These are phyloP conservation scores for Tanaodytes sp. DNA, from an alignment of 2,888 invertebrate genomes.

Conservation along the genomic window DNA sequence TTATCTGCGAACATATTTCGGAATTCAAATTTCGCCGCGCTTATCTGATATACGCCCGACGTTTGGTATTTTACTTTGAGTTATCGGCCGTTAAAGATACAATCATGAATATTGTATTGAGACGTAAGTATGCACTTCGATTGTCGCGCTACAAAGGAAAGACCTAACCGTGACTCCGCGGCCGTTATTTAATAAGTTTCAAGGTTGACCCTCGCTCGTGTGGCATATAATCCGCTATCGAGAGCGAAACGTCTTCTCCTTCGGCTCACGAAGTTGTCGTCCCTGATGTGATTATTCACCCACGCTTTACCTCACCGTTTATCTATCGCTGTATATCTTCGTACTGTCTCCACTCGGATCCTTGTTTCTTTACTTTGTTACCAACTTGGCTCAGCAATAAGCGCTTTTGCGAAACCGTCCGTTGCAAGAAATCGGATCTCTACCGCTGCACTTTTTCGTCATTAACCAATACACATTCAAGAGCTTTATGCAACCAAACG, in stretches of 20 bases:
- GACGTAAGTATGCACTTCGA: constrained; percentile 16
- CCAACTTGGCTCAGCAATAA: constrained; percentile 2
- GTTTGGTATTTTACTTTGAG: not conserved
- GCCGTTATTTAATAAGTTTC: constrained; percentile 48
- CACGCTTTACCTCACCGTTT: constrained; percentile 16
- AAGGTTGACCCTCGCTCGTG: constrained; percentile 45
- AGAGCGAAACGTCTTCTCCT: constrained; percentile 39
- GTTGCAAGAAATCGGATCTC: constrained; percentile 2
- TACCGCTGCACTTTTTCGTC: not conserved
- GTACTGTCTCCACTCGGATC: constrained; percentile 7
- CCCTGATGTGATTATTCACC: constrained; percentile 47
- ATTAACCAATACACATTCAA: not conserved
- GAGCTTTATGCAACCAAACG: too few species aligned
- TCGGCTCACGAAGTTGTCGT: constrained; percentile 38
- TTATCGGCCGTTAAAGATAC: constrained; percentile 11
- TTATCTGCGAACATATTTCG: too few species aligned
- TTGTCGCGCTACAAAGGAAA: constrained; percentile 25
- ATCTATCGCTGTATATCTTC: constrained; percentile 12
- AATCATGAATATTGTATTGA: constrained; percentile 24
- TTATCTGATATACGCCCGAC: not conserved
- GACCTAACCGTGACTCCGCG: constrained; percentile 32
- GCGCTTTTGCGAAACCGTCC: constrained; percentile 8
- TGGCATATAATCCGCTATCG: constrained; percentile 38
- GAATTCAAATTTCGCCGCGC: too few species aligned
- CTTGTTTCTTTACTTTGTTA: constrained; percentile 25